Conservation (phyloP, 2,888 invertebrate genomes). For the Rosalia funebris region DNA sequence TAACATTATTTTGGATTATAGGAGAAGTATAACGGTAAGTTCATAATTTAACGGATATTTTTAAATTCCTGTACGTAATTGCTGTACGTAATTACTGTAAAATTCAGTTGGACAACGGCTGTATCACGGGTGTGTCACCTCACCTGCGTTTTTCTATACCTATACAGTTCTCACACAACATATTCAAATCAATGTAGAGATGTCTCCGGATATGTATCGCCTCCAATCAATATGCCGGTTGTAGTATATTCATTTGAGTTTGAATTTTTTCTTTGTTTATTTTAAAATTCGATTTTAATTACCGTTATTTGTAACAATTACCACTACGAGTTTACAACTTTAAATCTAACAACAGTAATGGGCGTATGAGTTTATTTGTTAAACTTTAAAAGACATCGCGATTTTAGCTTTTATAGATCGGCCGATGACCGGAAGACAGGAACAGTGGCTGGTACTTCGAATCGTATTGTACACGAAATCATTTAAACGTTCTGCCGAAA, state of each 20-base stretch:
- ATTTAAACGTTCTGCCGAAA: not conserved
- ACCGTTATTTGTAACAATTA: too few relatives aligned
- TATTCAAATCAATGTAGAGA: not conserved
- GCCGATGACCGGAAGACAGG: conserved; percentile 13
- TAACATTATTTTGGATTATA: conserved; percentile 38
- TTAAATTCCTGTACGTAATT: conserved; percentile 12
- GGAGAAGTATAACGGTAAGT: conserved; percentile 41
- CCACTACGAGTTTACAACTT: too few relatives aligned
- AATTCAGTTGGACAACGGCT: conserved; percentile 14
- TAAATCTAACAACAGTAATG: too few relatives aligned
- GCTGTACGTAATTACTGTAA: conserved; percentile 9
- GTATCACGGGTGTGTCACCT: conserved; percentile 43
- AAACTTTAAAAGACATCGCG: too few relatives aligned
- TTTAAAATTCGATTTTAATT: too few relatives aligned
- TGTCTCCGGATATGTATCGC: not conserved
- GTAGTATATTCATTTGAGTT: not conserved
- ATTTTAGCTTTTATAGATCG: too few relatives aligned
- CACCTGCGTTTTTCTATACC: conserved; percentile 23
- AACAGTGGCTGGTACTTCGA: not conserved
- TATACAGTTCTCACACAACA: not conserved
- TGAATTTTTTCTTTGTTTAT: too few relatives aligned
- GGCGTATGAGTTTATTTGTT: too few relatives aligned
- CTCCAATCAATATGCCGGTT: not conserved
- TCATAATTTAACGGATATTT: conserved; percentile 13
- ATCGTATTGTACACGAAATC: too few relatives aligned